Evolutionary conservation across 2,888 invertebrate genomes (phyloP), one percentile per base, ranked within the genome.

Genomic region (Pilophorus perplexus): DNA sequence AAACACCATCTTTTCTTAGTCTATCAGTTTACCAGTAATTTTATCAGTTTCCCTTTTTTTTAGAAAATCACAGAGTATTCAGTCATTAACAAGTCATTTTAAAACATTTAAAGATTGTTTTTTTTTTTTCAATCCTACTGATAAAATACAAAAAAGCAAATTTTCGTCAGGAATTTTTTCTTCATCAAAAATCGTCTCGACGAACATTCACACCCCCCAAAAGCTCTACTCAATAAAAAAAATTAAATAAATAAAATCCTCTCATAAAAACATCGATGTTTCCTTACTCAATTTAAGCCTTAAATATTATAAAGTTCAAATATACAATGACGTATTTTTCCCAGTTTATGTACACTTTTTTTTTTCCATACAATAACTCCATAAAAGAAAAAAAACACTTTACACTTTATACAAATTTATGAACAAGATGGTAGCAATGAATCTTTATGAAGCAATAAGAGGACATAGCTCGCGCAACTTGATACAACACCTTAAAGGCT

Each of bases 401-500:
- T 59, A 57, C 66, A 59, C 52, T 65, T 65, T 66, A 23, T 66
- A 66, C 66, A 66, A 52, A 50, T 20, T 25, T 52, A 62, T 48
- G 48, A 62, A 62, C 59, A 59, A 59, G 27, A 46, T 28, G 28
- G 62, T 67, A 67, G 57, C 57, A 50, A 68, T 42, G 44, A 68
- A 25, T 40, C 44, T 65, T 65, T 65, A 59, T 59, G 55, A 67
- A 65, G 55, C 64, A 67, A 69, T 66, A 62, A 46, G 28, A 48
- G 62, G 62, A 62, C 62, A 62, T 69, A 67, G 69, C 69, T 69
- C 69, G 69, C 69, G 69, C 68, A 68, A 66, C 48, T 38, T 62
- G 62, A 62, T 46, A 64, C 67, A 68, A 70, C 60, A 70, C 70
- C 68, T 70, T 69, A 69, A 37, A 67, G 68, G 68, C 68, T 70